Conservation (phyloP, 2,797 vertebrate genomes). For the Xerus rutilus region DNA sequence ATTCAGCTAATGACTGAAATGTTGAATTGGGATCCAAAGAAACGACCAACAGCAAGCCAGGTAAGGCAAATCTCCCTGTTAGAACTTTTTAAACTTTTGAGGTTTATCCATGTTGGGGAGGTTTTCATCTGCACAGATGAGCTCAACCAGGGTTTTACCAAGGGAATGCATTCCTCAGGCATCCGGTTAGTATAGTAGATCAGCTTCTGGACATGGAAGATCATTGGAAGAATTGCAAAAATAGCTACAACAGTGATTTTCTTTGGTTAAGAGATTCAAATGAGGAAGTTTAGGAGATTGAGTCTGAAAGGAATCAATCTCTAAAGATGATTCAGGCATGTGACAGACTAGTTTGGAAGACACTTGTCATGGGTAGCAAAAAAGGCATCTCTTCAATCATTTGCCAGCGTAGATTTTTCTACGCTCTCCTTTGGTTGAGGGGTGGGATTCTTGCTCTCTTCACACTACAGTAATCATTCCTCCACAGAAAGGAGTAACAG, state of each 20-base stretch:
- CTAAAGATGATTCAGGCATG: not conserved
- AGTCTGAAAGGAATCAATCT: not conserved
- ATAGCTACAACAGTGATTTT: not conserved
- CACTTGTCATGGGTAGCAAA: not conserved
- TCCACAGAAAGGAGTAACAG: accelerated
- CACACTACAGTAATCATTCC: too few relatives aligned
- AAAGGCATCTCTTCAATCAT: not conserved
- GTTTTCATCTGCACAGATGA: not conserved
- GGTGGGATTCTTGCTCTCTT: not conserved
- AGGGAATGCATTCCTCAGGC: not conserved
- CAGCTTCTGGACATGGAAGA: not conserved
- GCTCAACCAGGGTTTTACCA: not conserved
- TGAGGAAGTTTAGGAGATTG: not conserved
- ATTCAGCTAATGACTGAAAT: slow-evolving; percentile 95
- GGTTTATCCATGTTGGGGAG: not conserved
- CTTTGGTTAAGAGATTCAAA: not conserved
- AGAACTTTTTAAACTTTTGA: not conserved
- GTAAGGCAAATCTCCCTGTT: slow-evolving; percentile 82
- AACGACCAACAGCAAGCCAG: slow-evolving; percentile 96
- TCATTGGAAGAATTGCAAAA: not conserved
- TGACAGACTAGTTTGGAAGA: not conserved
- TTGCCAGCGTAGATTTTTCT: not conserved
- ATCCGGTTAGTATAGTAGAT: not conserved
- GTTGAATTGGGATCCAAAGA: slow-evolving; percentile 97
- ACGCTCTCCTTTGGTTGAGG: not conserved